phyloP scores from a whole-genome alignment of 2,113 vertebrate species.

The Sapajus apella region DNA sequence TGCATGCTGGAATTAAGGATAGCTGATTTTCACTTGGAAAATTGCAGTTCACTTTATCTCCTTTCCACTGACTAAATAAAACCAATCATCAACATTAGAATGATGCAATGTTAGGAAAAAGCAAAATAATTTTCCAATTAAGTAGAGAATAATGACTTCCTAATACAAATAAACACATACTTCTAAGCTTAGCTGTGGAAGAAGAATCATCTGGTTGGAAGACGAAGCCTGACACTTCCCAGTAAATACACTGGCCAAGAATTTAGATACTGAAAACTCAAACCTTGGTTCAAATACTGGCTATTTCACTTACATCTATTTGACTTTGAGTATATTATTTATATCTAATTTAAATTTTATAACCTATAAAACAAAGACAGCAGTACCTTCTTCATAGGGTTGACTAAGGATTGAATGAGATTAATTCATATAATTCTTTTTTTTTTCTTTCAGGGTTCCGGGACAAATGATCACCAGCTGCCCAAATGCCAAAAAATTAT shows the following conservation, averaged over 20 bases:
- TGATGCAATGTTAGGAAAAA: not conserved
- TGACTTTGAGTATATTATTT: not conserved
- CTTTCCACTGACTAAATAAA: not conserved
- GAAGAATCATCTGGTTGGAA: not conserved
- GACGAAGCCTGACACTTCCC: not conserved
- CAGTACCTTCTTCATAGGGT: not conserved
- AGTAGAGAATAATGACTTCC: not conserved
- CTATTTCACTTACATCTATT: not conserved
- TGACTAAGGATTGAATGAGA: not conserved
- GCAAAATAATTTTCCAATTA: not conserved
- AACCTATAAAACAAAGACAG: not conserved
- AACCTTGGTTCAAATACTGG: not conserved
- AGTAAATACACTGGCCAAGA: not conserved
- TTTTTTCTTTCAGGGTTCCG: constrained; percentile 81
- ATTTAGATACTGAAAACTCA: not conserved
- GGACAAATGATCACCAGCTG: constrained; percentile 85
- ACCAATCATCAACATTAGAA: not conserved
- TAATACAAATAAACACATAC: not conserved
- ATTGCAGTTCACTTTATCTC: not conserved
- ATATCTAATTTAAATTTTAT: not conserved
- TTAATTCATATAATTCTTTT: not conserved
- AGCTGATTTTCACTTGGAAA: not conserved
- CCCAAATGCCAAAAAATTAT: constrained; percentile 89
- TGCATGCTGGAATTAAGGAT: not conserved
- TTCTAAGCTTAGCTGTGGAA: not conserved